These are phyloP conservation scores for Drosophila serrata DNA, from an alignment of 1,140 invertebrate species.

Conservation along the genomic window DNA sequence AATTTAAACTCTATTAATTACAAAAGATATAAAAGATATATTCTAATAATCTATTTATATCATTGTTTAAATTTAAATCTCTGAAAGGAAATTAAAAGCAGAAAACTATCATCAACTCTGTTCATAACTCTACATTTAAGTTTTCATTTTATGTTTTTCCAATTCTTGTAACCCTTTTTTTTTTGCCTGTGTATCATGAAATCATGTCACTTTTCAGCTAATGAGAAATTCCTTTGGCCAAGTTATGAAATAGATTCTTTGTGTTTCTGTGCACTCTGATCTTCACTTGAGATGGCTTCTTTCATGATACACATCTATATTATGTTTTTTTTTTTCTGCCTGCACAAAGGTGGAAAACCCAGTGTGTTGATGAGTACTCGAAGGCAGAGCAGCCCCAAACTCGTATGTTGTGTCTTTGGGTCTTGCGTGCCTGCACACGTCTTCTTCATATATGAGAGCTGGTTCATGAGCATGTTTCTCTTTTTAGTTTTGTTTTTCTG, in stretches of 20 bases:
- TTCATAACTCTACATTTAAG: no score
- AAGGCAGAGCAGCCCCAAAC: constrained; percentile 24
- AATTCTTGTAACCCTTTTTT: no score
- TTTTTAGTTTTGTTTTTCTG: neutral
- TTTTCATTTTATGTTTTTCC: no score
- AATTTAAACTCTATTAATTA: neutral
- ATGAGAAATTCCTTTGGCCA: constrained; percentile 28
- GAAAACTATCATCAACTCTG: neutral
- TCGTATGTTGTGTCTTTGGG: constrained; percentile 40
- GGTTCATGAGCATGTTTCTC: constrained; percentile 54
- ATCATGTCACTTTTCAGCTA: constrained; percentile 42
- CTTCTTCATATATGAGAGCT: constrained; percentile 61
- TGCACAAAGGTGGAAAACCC: constrained; percentile 73
- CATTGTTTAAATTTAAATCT: neutral
- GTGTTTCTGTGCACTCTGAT: constrained; percentile 28
- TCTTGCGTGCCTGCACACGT: constrained; percentile 52
- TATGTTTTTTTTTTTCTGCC: constrained; percentile 25
- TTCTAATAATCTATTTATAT: neutral
- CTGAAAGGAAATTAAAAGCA: neutral
- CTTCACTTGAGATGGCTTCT: constrained; percentile 26
- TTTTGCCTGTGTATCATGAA: constrained; percentile 20
- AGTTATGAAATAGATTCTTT: constrained; percentile 47
- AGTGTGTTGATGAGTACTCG: constrained; percentile 59
- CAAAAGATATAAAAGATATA: neutral
- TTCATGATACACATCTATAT: constrained; percentile 21